phyloP scores from a whole-genome alignment of 2,113 vertebrate species.

The Mesembrinibis cayennensis region DNA sequence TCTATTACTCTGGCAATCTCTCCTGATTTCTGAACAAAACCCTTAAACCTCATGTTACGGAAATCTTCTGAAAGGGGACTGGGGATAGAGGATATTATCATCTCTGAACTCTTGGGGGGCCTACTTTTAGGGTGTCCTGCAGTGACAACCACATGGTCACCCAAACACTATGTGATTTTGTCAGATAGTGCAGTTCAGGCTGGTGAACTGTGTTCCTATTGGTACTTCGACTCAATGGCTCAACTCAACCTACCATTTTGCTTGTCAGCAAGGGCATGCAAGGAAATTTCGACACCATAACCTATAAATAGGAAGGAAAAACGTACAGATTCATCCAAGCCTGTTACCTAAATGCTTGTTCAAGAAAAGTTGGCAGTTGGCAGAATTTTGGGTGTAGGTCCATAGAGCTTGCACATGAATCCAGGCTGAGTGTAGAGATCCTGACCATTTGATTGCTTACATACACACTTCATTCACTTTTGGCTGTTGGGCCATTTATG shows the following conservation, averaged over 20 bases:
- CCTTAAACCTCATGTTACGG: not conserved
- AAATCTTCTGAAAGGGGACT: not conserved
- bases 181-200: not conserved
- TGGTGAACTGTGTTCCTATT: not conserved
- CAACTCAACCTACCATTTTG: not conserved
- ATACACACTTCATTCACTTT: not conserved
- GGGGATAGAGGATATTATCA: not conserved
- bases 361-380: not conserved
- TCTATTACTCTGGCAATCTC: not conserved
- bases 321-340: not conserved
- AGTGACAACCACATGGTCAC: not conserved
- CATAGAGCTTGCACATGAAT: not conserved
- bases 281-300: not conserved
- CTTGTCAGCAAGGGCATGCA: not conserved
- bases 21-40: not conserved
- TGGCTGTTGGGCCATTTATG: conserved; percentile 33
- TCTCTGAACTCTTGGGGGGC: not conserved
- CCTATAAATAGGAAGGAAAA: not conserved
- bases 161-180: not conserved
- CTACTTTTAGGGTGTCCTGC: not conserved
- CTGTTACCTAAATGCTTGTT: not conserved
- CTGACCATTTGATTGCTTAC: not conserved
- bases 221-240: not conserved
- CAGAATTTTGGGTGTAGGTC: not conserved
- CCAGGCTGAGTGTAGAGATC: not conserved